These are phyloP conservation scores for Bombus confusus DNA, from an alignment of 1,140 invertebrate species.

Conservation along the genomic window DNA sequence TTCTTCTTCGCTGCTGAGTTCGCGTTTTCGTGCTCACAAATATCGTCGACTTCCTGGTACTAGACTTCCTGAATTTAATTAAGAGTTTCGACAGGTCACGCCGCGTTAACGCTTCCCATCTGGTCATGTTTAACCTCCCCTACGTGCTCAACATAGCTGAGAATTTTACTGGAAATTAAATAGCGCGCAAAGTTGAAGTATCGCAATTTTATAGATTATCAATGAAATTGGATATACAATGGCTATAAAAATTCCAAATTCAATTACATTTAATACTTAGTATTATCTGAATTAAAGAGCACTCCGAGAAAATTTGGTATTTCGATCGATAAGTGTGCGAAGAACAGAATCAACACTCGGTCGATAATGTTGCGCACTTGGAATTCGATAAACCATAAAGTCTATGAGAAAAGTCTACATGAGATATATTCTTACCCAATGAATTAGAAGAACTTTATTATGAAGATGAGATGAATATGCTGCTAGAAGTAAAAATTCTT, in stretches of 20 bases:
- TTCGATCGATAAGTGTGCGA: background rate
- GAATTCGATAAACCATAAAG: background rate
- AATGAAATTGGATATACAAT: background rate
- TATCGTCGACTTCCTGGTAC: conserved; percentile 20
- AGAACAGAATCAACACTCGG: background rate
- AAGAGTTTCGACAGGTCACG: conserved; percentile 8
- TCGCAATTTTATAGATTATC: background rate
- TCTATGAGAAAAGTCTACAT: background rate
- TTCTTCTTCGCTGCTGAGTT: conserved; percentile 22
- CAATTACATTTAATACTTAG: background rate
- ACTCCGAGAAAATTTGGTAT: too few relatives aligned
- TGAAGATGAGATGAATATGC: background rate
- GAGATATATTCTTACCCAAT: background rate
- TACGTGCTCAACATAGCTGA: background rate
- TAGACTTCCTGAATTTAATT: conserved; percentile 40
- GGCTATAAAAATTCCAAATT: background rate
- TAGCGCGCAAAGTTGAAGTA: too few relatives aligned
- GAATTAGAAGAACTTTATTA: background rate
- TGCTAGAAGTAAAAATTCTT: background rate
- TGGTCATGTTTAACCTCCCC: too few relatives aligned
- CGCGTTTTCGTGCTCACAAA: conserved; percentile 37
- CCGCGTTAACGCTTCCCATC: background rate
- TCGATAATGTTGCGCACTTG: background rate
- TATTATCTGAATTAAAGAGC: too few relatives aligned
- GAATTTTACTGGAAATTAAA: background rate